phyloP scores from a whole-genome alignment of 2,113 vertebrate genomes.

The Ptilonorhynchus violaceus region DNA sequence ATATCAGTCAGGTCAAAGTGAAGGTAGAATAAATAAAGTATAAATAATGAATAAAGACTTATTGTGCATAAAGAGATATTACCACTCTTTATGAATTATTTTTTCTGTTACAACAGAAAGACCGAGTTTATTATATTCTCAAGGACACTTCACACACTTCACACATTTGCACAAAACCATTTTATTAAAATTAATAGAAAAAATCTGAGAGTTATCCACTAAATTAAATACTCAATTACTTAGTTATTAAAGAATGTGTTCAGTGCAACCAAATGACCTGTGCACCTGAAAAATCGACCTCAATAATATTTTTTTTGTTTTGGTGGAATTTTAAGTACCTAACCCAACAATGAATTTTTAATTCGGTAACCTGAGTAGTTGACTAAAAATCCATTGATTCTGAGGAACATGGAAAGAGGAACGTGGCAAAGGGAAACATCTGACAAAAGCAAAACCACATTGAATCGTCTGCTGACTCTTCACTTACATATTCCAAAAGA shows the following conservation, averaged over 20 bases:
- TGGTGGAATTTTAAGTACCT: neutral
- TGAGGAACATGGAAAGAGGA: neutral
- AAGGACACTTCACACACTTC: neutral
- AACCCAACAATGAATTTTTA: neutral
- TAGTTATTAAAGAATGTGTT: neutral
- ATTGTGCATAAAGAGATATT: neutral
- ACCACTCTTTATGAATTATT: neutral
- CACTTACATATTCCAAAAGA: constrained; percentile 71
- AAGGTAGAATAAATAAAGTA: neutral
- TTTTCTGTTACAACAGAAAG: neutral
- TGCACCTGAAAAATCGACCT: neutral
- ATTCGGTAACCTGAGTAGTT: neutral
- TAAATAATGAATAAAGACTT: neutral
- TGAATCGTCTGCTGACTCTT: neutral
- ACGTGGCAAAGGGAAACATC: neutral
- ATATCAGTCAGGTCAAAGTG: neutral
- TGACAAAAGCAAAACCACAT: neutral
- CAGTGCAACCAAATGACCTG: neutral
- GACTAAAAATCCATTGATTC: neutral
- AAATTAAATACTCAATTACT: neutral
- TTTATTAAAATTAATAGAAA: neutral
- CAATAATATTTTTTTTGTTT: neutral
- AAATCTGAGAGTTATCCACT: neutral
- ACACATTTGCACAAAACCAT: neutral
- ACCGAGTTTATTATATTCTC: neutral